Percentiles rank a stretch among this genome's conserved stretches.
These are phyloP conservation scores for Bolborhynchus lineola DNA, from an alignment of 2,113 vertebrate genomes.

Conservation along the genomic window DNA sequence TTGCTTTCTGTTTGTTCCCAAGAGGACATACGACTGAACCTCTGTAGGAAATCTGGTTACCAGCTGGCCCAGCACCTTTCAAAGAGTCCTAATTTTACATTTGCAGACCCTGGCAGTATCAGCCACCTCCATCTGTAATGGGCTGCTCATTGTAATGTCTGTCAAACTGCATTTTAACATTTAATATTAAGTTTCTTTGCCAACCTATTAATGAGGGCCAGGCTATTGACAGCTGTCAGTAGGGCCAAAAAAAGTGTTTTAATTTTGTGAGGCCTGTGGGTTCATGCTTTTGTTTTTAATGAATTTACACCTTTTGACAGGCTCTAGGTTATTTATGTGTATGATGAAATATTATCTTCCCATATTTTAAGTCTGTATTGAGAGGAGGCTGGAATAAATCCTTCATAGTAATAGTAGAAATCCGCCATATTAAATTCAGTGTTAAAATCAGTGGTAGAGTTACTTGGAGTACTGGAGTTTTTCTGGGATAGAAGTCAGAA, in stretches of 20 bases:
- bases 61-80: conserved; percentile 15
- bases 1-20: background rate
- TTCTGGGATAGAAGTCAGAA: background rate
- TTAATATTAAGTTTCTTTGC: background rate
- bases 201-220: background rate
- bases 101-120: background rate
- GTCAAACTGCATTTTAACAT: background rate
- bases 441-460: background rate
- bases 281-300: background rate
- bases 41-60: background rate
- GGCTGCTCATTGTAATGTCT: background rate
- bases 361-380: background rate
- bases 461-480: background rate
- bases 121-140: background rate
- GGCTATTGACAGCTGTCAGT: background rate
- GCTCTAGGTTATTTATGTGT: background rate
- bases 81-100: background rate
- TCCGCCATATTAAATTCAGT: background rate
- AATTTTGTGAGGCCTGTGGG: background rate
- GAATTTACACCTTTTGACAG: background rate
- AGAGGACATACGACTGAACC: background rate
- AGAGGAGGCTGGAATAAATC: background rate
- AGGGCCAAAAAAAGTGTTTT: background rate
- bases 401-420: background rate
- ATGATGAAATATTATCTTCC: background rate